These are phyloP conservation scores for Zaprionus taronus DNA, from an alignment of 1,140 invertebrate genomes.

Conservation along the genomic window DNA sequence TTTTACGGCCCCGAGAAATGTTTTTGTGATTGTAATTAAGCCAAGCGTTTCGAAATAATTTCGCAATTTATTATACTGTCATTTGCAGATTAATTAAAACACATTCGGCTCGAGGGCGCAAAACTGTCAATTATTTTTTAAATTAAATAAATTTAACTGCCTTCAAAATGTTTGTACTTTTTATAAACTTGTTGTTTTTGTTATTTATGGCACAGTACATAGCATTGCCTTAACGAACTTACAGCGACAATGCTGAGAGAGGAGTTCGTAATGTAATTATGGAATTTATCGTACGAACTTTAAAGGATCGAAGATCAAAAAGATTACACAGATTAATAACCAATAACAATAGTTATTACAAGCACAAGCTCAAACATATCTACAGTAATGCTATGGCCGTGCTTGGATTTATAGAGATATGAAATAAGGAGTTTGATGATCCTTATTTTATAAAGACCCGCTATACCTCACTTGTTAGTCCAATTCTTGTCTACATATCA, in stretches of 20 bases:
- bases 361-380: too few species aligned
- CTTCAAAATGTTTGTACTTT: background rate
- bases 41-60: constrained; percentile 8
- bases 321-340: too few species aligned
- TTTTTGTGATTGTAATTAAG: constrained; percentile 10
- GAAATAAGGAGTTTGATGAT: too few species aligned
- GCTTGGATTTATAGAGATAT: too few species aligned
- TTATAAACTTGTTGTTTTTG: background rate
- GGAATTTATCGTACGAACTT: background rate
- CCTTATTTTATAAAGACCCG: too few species aligned
- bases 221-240: background rate
- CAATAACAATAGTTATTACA: too few species aligned
- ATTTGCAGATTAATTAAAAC: constrained; percentile 35
- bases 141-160: constrained; percentile 12
- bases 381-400: too few species aligned
- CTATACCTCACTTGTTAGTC: too few species aligned
- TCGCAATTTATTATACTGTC: constrained; percentile 20
- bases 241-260: background rate
- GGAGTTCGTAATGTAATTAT: background rate
- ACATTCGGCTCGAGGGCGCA: constrained; percentile 13
- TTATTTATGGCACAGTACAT: background rate
- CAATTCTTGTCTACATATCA: too few species aligned
- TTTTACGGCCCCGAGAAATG: background rate
- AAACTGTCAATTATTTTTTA: constrained; percentile 21
- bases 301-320: background rate